Conservation (phyloP, 2,797 vertebrate genomes). For the Sciurus vulgaris region DNA sequence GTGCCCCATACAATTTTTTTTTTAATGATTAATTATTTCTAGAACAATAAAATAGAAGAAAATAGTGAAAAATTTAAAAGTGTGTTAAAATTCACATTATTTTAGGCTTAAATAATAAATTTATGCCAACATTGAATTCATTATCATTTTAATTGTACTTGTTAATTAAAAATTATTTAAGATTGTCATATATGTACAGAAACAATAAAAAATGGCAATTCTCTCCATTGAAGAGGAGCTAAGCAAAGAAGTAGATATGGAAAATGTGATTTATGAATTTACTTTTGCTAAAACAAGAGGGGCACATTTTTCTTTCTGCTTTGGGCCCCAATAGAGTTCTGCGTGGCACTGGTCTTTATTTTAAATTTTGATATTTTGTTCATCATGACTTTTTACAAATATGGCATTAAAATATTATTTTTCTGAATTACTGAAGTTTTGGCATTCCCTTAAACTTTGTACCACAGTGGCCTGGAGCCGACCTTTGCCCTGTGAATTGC, state of each 20-base stretch:
- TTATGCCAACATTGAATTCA: conserved; percentile 10
- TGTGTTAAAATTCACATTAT: not conserved
- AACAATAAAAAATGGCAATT: conserved; percentile 3
- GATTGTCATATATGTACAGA: not conserved
- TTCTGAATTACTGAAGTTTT: not conserved
- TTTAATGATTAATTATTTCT: not conserved
- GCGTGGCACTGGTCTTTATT: not conserved
- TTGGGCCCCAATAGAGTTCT: not conserved
- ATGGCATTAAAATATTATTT: conserved; percentile 6
- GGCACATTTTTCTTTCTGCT: not conserved
- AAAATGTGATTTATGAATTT: not conserved
- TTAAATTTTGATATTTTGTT: conserved; percentile 37
- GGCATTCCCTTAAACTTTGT: not conserved
- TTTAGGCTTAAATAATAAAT: conserved; percentile 57
- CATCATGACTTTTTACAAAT: not conserved
- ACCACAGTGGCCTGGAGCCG: not conserved
- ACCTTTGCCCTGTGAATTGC: not conserved
- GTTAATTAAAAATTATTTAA: conserved; percentile 37
- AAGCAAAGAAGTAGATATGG: not conserved
- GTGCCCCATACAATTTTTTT: not conserved
- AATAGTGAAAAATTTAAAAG: conserved; percentile 20
- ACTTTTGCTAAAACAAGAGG: not conserved
- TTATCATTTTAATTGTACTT: not conserved
- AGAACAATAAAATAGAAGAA: not conserved
- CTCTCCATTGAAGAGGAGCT: not conserved